phyloP scores from a whole-genome alignment of 1,140 invertebrate genomes.

The Drosophila kurseongensis region DNA sequence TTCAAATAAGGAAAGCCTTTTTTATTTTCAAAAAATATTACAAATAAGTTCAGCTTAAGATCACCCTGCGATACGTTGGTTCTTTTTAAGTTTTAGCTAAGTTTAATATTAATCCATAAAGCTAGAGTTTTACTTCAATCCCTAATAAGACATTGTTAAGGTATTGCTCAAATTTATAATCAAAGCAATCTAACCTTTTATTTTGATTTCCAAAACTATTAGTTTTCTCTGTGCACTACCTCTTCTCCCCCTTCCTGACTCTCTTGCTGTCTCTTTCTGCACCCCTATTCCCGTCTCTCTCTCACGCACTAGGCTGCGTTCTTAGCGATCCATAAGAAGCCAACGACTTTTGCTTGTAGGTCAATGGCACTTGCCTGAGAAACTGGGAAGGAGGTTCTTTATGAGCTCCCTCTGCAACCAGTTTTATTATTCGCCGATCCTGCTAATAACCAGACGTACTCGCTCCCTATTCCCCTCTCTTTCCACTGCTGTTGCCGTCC shows the following conservation, averaged over 20 bases:
- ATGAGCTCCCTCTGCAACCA: constrained; percentile 48
- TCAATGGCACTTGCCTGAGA: constrained; percentile 67
- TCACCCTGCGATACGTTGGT: no score
- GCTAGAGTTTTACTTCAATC: no score
- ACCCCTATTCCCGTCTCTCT: neutral
- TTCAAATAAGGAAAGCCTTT: no score
- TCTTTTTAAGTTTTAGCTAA: no score
- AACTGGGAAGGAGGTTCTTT: constrained; percentile 21
- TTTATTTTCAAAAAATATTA: no score
- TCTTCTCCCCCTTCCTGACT: constrained; percentile 9
- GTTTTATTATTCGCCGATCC: constrained; percentile 63
- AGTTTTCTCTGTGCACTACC: constrained; percentile 21
- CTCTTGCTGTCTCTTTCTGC: neutral
- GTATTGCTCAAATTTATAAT: no score
- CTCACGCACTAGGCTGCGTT: constrained; percentile 2
- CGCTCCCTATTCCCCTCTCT: constrained; percentile 14
- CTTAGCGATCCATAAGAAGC: constrained; percentile 50
- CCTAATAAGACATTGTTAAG: no score
- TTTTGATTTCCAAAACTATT: neutral
- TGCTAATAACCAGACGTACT: constrained; percentile 68
- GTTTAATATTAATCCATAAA: no score
- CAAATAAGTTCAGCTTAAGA: no score
- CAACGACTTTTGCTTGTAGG: constrained; percentile 74
- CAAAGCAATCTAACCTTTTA: no score
- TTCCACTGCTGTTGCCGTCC: constrained; percentile 6